A percentile compares a stretch with the other conserved stretches of the same genome.
These are phyloP conservation scores for Dryobates pubescens DNA, from an alignment of 2,797 vertebrate species.

Conservation along the genomic window DNA sequence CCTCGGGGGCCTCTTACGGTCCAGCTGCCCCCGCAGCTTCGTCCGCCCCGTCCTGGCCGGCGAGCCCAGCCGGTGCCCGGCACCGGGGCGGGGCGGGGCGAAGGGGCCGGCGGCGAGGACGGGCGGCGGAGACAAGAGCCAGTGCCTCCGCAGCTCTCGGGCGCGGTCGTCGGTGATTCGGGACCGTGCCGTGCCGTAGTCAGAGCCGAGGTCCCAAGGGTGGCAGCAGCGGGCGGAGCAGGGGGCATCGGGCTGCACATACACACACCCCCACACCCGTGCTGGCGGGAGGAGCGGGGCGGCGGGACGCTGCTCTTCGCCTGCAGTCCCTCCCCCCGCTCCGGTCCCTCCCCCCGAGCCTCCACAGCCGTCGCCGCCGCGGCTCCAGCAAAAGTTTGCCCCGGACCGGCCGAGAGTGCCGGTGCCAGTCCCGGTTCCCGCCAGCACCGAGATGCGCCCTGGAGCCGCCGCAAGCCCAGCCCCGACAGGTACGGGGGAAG, in stretches of 20 bases:
- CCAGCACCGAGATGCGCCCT: conserved; percentile 31
- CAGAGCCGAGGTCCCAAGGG: not conserved
- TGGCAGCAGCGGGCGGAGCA: not conserved
- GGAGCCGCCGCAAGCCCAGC: not conserved
- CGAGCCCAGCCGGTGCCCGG: not conserved
- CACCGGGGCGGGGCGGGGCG: not conserved
- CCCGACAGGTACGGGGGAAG: not conserved
- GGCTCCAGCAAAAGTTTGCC: conserved; percentile 51
- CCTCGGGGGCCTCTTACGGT: not conserved
- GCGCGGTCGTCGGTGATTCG: not conserved
- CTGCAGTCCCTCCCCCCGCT: conserved; percentile 1
- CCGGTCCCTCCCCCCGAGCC: not conserved
- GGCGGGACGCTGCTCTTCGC: not conserved
- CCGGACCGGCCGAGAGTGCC: not conserved
- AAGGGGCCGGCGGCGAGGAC: not conserved
- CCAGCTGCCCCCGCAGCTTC: not conserved
- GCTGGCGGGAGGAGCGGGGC: conserved; percentile 10
- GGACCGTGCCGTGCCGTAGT: not conserved
- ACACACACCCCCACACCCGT: not conserved
- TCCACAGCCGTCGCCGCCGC: not conserved
- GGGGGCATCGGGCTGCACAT: not conserved
- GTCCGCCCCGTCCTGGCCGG: not conserved
- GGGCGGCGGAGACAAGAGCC: not conserved
- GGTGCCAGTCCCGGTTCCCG: not conserved
- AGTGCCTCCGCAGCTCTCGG: not conserved